phyloP scores from a whole-genome alignment of 2,888 invertebrate species.

The Capitulum mitella region DNA sequence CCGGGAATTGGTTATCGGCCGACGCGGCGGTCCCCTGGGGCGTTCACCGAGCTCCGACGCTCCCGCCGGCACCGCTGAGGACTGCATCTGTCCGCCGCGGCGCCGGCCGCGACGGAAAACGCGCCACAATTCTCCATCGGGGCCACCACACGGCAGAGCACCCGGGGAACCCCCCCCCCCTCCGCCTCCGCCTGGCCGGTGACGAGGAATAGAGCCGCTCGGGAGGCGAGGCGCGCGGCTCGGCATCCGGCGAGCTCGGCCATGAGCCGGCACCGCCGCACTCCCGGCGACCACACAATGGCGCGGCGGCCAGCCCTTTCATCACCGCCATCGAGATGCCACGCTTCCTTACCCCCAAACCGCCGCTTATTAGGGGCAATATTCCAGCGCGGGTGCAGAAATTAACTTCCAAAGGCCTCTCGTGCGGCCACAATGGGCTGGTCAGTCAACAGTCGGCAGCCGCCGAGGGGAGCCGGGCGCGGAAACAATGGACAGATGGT shows the following conservation, averaged over 20 bases:
- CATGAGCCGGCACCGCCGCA: neutral
- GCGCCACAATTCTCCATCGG: too few relatives aligned
- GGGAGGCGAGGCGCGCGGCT: too few relatives aligned
- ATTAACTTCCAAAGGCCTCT: conserved; percentile 23
- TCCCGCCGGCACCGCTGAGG: too few relatives aligned
- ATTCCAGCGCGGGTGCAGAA: neutral
- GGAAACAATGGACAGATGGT: conserved; percentile 15
- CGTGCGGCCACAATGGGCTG: conserved; percentile 14
- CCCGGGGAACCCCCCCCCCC: too few relatives aligned
- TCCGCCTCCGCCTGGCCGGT: too few relatives aligned
- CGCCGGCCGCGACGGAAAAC: too few relatives aligned
- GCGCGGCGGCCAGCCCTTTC: neutral
- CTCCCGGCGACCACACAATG: neutral
- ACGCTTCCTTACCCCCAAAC: conserved; percentile 19
- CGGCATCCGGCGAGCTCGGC: neutral
- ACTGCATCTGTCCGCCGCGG: too few relatives aligned
- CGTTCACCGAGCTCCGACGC: too few relatives aligned
- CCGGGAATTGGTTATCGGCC: too few relatives aligned
- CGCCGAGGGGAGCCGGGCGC: neutral
- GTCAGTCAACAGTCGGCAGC: conserved; percentile 16
- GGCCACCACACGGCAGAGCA: too few relatives aligned
- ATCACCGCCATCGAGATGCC: conserved; percentile 10
- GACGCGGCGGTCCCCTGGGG: too few relatives aligned
- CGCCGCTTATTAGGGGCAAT: conserved; percentile 3
- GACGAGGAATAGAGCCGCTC: too few relatives aligned